Percentiles rank a stretch among this genome's conserved stretches.
phyloP scores from a whole-genome alignment of 2,797 vertebrate genomes.

The Clarias fuscus region DNA sequence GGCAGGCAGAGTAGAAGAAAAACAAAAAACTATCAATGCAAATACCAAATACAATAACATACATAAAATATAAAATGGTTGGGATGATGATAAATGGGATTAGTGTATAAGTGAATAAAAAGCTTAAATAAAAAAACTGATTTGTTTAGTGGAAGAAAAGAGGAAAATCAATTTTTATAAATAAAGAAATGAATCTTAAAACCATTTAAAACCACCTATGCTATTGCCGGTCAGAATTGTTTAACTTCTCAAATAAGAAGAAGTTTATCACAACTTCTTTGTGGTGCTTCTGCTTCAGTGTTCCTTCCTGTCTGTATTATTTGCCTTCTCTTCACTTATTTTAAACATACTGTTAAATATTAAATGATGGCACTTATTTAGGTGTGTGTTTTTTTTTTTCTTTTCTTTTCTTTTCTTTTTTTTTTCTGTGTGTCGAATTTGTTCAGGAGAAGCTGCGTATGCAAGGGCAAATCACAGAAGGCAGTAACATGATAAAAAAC shows the following conservation, averaged over 20 bases:
- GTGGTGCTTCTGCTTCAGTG: no score
- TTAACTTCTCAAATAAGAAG: no score
- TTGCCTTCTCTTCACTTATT: neutral
- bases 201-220: neutral
- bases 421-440: neutral
- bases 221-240: no score
- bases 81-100: no score
- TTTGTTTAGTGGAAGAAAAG: neutral
- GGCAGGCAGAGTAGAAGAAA: no score
- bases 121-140: neutral
- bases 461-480: conserved; percentile 89
- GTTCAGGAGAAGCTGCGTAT: conserved; percentile 83
- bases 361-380: neutral
- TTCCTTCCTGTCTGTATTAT: neutral
- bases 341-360: neutral
- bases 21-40: no score
- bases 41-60: no score
- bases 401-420: neutral
- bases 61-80: no score
- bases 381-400: neutral
- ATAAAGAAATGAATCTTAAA: neutral
- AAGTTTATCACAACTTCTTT: no score
- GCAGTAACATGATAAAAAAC: conserved; percentile 90
- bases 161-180: neutral
- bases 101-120: no score